Conservation (phyloP, 53 echinoderm and acorn worm species). For the Holothuria leucospilota region DNA sequence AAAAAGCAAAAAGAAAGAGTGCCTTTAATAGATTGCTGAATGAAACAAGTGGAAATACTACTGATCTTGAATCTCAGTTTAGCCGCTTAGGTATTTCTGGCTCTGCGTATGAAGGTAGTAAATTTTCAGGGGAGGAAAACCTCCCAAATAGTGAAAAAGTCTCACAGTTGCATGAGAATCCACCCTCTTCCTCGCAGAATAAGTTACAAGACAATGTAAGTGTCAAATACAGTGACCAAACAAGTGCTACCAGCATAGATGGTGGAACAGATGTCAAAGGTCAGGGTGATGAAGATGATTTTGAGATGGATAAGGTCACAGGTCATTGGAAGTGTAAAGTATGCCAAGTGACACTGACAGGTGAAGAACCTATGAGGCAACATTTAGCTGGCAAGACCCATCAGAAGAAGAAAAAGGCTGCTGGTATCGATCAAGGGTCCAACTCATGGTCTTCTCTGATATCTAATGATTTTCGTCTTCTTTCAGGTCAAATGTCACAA, state of each 20-base stretch:
- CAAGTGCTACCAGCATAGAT: too few species aligned
- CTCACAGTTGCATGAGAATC: not conserved
- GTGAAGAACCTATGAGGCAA: not conserved
- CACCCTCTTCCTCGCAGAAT: not conserved
- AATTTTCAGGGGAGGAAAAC: not conserved
- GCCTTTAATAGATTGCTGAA: too few species aligned
- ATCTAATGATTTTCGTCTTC: too few species aligned
- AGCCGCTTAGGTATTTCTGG: too few species aligned
- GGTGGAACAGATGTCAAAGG: not conserved
- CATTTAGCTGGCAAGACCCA: conserved; percentile 22
- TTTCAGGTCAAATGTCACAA: too few species aligned
- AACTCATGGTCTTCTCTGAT: too few species aligned
- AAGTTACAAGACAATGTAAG: too few species aligned
- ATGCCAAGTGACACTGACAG: not conserved
- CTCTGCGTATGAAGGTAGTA: too few species aligned
- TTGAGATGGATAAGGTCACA: not conserved
- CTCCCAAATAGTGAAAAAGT: not conserved
- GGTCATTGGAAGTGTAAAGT: not conserved
- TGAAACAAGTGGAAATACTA: too few species aligned
- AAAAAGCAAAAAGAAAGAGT: not conserved
- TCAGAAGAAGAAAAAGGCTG: not conserved
- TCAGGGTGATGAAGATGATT: not conserved
- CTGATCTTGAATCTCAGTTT: too few species aligned
- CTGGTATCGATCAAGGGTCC: not conserved
- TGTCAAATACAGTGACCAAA: too few species aligned